Conservation (phyloP, 1,140 invertebrate genomes). For the Caerostris extrusa region DNA sequence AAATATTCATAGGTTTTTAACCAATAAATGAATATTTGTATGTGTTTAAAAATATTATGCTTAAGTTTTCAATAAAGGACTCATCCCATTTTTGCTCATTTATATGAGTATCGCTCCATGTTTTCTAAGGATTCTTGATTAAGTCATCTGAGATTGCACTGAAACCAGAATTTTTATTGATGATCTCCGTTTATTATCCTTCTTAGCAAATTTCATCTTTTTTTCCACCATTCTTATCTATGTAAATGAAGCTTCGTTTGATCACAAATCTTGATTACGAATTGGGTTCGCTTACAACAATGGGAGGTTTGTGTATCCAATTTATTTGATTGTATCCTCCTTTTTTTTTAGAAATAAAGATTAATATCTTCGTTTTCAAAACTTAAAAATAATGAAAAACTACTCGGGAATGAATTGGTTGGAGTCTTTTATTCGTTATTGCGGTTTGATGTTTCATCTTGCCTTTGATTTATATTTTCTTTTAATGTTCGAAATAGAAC, state of each 20-base stretch:
- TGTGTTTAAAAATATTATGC: too few relatives aligned
- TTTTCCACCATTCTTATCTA: slow-evolving; percentile 37
- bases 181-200: slow-evolving; percentile 77
- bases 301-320: slow-evolving; percentile 9
- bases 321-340: slow-evolving; percentile 12
- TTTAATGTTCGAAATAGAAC: not conserved
- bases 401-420: not conserved
- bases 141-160: not conserved
- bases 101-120: not conserved
- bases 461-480: not conserved
- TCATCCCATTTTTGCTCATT: not conserved
- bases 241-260: slow-evolving; percentile 54
- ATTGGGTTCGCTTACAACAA: not conserved
- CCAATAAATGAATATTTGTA: too few relatives aligned
- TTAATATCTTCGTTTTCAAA: not conserved
- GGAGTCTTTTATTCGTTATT: slow-evolving; percentile 12
- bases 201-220: slow-evolving; percentile 47
- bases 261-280: slow-evolving; percentile 65
- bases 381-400: slow-evolving; percentile 53
- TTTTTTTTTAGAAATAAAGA: not conserved
- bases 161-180: slow-evolving; percentile 17
- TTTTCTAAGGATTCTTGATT: slow-evolving; percentile 46
- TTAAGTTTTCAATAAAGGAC: too few relatives aligned
- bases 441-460: slow-evolving; percentile 7
- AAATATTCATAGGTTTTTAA: too few relatives aligned